Percentiles rank a stretch among this genome's conserved stretches.
phyloP scores from a whole-genome alignment of 2,797 vertebrate species.

The Clarias laeviceps region DNA sequence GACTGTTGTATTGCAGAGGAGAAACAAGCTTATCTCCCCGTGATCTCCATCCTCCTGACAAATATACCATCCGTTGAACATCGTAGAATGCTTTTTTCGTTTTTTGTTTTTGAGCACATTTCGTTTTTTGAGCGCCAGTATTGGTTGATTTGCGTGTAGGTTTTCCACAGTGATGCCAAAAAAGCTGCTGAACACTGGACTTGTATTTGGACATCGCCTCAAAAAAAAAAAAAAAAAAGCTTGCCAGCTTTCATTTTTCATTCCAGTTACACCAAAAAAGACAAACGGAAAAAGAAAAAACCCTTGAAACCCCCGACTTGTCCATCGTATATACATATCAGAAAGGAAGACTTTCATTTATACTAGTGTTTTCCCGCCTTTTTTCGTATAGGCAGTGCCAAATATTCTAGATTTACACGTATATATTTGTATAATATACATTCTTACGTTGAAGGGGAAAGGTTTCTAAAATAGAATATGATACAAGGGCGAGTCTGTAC shows the following conservation, averaged over 20 bases:
- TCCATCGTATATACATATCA: conserved; percentile 71
- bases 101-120: neutral
- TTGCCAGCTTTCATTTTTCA: conserved; percentile 68
- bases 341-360: conserved; percentile 85
- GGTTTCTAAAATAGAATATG: conserved; percentile 95
- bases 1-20: conserved; percentile 64
- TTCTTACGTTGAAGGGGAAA: conserved; percentile 88
- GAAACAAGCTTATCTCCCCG: conserved; percentile 44
- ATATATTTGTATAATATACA: conserved; percentile 83
- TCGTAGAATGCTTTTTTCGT: conserved; percentile 50
- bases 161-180: conserved; percentile 79
- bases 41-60: neutral
- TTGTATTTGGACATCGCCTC: conserved; percentile 64
- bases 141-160: conserved; percentile 39
- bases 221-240: conserved; percentile 42
- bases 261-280: conserved; percentile 64
- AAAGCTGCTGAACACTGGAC: conserved; percentile 73
- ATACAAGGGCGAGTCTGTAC: conserved; percentile 86
- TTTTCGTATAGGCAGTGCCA: conserved; percentile 75
- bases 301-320: conserved; percentile 57
- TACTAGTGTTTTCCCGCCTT: conserved; percentile 73
- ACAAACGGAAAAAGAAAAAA: conserved; percentile 45
- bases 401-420: conserved; percentile 76
- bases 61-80: conserved; percentile 31
- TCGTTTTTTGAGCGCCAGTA: conserved; percentile 54